Evolutionary conservation across 1,140 invertebrate genomes (phyloP).

Genomic region (Drosophila pallidifrons): DNA sequence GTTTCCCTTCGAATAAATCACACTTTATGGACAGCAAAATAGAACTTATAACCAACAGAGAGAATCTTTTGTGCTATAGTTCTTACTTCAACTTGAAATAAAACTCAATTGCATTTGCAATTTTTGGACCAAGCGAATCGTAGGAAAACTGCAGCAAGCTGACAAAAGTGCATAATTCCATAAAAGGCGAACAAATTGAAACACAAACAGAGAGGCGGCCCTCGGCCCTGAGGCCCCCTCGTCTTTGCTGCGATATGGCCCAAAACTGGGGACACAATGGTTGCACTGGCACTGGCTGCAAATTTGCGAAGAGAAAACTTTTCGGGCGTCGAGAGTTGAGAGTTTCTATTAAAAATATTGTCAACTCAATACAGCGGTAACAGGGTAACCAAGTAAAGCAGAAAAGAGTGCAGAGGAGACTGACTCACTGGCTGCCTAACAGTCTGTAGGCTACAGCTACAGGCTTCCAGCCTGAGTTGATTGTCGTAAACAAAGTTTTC

Average conservation of each 20-base stretch:
- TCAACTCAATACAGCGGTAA: slow-evolving; percentile 70
- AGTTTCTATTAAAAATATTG: slow-evolving; percentile 82
- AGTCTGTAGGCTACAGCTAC: slow-evolving; percentile 13
- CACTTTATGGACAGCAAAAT: slow-evolving; percentile 5
- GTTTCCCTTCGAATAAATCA: background rate
- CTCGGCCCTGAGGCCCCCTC: slow-evolving; percentile 13
- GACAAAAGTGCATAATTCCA: slow-evolving; percentile 80
- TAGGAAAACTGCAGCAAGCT: slow-evolving; percentile 48
- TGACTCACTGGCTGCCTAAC: slow-evolving; percentile 5
- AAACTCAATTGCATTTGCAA: slow-evolving; percentile 50
- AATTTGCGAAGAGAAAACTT: slow-evolving; percentile 67
- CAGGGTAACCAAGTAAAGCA: background rate
- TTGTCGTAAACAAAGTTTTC: slow-evolving; percentile 81
- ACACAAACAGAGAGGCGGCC: slow-evolving; percentile 64
- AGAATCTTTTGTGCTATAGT: slow-evolving; percentile 10
- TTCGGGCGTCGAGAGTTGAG: slow-evolving; percentile 57
- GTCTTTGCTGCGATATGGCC: slow-evolving; percentile 1
- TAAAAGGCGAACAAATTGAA: slow-evolving; percentile 79
- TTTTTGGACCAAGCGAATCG: slow-evolving; percentile 27
- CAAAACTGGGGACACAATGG: slow-evolving; percentile 36
- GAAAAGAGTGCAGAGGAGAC: background rate
- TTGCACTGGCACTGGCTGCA: slow-evolving; percentile 44
- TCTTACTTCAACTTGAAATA: slow-evolving; percentile 25
- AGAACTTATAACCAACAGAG: slow-evolving; percentile 1
- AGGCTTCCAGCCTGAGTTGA: slow-evolving; percentile 52